These are phyloP conservation scores for Xanthorhoe designata DNA, from an alignment of 2,888 invertebrate genomes.

Conservation along the genomic window DNA sequence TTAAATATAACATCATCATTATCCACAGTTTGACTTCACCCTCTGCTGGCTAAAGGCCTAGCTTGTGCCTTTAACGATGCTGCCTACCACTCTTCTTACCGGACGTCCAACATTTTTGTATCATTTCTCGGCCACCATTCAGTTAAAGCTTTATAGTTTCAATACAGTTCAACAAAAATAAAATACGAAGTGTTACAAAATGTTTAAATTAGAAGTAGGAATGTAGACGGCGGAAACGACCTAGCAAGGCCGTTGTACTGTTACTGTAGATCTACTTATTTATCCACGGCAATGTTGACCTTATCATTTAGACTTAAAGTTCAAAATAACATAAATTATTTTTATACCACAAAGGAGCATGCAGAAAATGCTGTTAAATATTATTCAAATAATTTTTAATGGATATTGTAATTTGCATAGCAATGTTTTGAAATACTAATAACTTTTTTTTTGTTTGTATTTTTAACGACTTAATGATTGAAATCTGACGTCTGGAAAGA, in stretches of 20 bases:
- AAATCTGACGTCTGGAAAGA: too few relatives aligned
- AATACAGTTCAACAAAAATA: neutral
- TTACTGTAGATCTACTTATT: conserved; percentile 64
- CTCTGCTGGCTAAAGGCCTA: too few relatives aligned
- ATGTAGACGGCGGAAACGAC: conserved; percentile 74
- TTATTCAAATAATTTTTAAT: neutral
- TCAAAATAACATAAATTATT: conserved; percentile 37
- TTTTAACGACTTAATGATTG: neutral
- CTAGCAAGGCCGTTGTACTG: conserved; percentile 75
- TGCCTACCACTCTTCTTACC: too few relatives aligned
- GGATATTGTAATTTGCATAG: neutral
- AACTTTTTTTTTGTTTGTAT: neutral
- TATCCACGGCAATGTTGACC: conserved; percentile 29
- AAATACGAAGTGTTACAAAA: conserved; percentile 14
- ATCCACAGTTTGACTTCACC: too few relatives aligned
- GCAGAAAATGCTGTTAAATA: conserved; percentile 42
- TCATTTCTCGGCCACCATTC: too few relatives aligned
- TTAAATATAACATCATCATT: too few relatives aligned
- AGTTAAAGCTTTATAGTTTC: neutral
- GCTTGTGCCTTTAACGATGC: too few relatives aligned
- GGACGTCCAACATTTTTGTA: too few relatives aligned
- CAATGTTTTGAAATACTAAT: neutral
- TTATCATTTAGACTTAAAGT: conserved; percentile 33
- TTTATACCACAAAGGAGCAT: conserved; percentile 42
- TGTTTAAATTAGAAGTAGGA: conserved; percentile 55